Conservation (phyloP, 2,113 vertebrate species). For the Hippocampus barbouri region DNA sequence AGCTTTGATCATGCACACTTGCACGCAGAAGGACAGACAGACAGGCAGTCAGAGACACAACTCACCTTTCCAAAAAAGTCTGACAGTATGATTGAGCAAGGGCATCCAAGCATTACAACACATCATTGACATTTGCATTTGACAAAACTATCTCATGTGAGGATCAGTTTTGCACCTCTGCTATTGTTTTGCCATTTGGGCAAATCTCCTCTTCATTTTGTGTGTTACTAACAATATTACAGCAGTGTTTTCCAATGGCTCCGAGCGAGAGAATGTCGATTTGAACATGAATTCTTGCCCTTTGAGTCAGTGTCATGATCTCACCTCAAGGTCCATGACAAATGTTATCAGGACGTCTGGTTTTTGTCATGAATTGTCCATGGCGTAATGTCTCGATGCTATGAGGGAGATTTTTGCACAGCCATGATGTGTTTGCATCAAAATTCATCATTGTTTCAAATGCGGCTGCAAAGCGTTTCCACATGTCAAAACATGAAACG, state of each 20-base stretch:
- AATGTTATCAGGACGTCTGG: background rate
- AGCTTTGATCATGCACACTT: background rate
- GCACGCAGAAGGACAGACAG: background rate
- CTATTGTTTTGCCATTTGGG: background rate
- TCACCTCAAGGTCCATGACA: background rate
- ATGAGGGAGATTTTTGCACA: background rate
- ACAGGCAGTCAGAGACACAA: background rate
- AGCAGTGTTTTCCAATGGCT: background rate
- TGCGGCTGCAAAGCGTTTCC: constrained; percentile 10
- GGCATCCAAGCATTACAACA: background rate
- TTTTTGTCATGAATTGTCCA: background rate
- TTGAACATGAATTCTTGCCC: background rate
- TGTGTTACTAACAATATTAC: background rate
- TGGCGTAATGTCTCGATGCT: background rate
- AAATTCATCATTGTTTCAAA: constrained; percentile 2
- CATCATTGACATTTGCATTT: background rate
- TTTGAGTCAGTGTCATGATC: background rate
- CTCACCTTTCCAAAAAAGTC: background rate
- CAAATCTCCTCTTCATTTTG: background rate
- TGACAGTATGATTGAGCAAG: background rate
- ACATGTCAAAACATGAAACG: constrained; percentile 17
- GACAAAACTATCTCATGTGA: background rate
- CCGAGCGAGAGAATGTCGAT: background rate
- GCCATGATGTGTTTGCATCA: background rate
- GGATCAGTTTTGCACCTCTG: background rate